Base-by-base conservation (phyloP, 2,888 invertebrate genomes). In the Campoletis raptor region DNA sequence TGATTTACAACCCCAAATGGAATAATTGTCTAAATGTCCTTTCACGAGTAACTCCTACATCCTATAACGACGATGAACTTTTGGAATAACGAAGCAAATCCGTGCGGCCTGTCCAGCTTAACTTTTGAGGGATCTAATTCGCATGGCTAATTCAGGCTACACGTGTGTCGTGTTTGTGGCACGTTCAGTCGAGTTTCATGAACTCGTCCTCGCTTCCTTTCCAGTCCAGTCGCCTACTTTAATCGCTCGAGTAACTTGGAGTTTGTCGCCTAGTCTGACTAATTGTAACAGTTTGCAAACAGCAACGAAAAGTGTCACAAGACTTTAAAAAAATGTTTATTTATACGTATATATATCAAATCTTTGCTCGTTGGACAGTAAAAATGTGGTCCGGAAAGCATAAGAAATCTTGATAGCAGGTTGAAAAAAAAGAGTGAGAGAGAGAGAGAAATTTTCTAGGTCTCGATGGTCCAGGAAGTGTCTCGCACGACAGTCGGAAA, bases 121-220 rank as follows among this genome's bases (percentile, higher is more conserved):
- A 85, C 89, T 88, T 89, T 87, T 85, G 77, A 85, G 64, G 87
- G 85, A 81, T 79, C 74, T 86, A 88, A 89, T 89, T 89, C 89
- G 85, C 88, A 87, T 88, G 86, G 84, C 83, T 83, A 87, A 88
- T 83, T 73, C 70, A n/a, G 81, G 30, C 30, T 83, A 85, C 86
- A 67, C 67, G 77, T 78, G 73, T 73, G 73, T 72, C 37, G 69
- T 81, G 73, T 67, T 80, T 61, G 67, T 81, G 81, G 66, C 73
- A 81, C 66, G 66, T 72, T 77, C 21, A 40, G 21, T 48, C 24
- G 73, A 64, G 72, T 74, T 64, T 85, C 72, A 61, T 70, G 18
- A 69, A 36, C 79, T 67, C 57, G 36, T 66, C 72, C 74, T 80
- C 52, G 24, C 85, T 72, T 77, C 77, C 81, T 66, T 81, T 52